Conservation (phyloP, 2,888 invertebrate genomes). For the Yponomeuta evonymella region DNA sequence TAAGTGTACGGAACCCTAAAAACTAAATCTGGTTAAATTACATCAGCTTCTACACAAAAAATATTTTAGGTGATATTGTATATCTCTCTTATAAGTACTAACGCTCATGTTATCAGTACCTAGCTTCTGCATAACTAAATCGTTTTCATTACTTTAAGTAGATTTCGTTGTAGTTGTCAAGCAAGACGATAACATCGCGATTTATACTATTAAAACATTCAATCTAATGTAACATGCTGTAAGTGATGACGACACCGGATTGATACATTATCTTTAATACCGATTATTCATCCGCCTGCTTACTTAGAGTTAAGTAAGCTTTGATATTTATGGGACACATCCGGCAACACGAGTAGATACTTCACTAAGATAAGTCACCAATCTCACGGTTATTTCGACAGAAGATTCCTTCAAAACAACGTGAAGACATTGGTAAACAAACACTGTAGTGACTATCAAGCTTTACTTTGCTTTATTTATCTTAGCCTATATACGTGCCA, state of each 20-base stretch:
- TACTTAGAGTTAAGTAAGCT: not conserved
- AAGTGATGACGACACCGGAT: slow-evolving; percentile 16
- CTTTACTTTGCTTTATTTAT: no score
- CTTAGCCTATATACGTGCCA: no score
- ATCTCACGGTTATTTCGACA: not conserved
- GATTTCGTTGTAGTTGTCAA: slow-evolving; percentile 73
- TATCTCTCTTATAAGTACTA: not conserved
- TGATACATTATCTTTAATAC: slow-evolving; percentile 7
- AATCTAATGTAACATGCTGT: slow-evolving; percentile 45
- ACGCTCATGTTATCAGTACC: not conserved
- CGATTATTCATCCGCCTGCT: not conserved
- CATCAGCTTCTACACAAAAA: no score
- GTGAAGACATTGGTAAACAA: not conserved
- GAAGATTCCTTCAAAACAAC: not conserved
- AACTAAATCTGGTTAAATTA: no score
- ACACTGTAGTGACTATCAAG: no score
- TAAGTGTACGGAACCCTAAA: no score
- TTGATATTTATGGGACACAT: not conserved
- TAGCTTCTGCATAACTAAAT: slow-evolving; percentile 53
- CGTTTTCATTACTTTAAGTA: slow-evolving; percentile 73
- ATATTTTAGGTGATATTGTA: no score
- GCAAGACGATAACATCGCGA: slow-evolving; percentile 67
- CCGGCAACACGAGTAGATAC: not conserved
- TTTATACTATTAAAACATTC: slow-evolving; percentile 67
- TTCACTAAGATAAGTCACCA: no score